Percentiles rank a stretch among this genome's conserved stretches.
phyloP scores from a whole-genome alignment of 2,797 vertebrate species.

The Xiphophorus birchmanni region DNA sequence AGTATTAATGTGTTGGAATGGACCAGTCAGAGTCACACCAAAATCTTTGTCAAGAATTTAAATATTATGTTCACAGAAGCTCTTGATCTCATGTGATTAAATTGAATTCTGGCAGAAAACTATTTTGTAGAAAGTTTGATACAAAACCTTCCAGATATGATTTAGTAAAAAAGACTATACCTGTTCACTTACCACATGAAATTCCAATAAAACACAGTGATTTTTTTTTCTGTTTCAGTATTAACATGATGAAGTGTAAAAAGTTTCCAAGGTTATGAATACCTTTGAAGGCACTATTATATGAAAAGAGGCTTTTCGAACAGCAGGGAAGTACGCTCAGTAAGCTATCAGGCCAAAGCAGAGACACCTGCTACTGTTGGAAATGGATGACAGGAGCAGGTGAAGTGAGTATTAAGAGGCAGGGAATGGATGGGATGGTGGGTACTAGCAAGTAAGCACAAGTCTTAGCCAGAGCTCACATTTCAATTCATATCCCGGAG shows the following conservation, averaged over 20 bases:
- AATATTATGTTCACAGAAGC: background rate
- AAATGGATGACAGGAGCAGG: constrained; percentile 36
- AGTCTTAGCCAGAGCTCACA: constrained; percentile 62
- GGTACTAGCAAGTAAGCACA: constrained; percentile 42
- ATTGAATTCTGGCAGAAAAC: background rate
- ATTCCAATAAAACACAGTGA: background rate
- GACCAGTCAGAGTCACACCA: background rate
- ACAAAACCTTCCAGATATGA: background rate
- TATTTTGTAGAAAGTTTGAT: background rate
- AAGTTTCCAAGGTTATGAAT: background rate
- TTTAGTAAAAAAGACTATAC: background rate
- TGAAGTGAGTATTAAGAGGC: constrained; percentile 54
- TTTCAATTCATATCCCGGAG: constrained; percentile 72
- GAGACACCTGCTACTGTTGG: constrained; percentile 45
- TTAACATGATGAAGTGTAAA: background rate
- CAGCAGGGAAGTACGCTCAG: constrained; percentile 29
- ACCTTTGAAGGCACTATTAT: background rate
- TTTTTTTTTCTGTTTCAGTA: background rate
- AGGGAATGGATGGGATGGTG: constrained; percentile 44
- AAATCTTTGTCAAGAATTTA: background rate
- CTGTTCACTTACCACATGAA: background rate
- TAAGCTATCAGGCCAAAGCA: constrained; percentile 60
- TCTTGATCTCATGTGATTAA: background rate
- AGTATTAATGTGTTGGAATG: background rate
- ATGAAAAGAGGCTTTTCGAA: constrained; percentile 50